Conservation (phyloP, 2,797 vertebrate species). For the Chelon labrosus region DNA sequence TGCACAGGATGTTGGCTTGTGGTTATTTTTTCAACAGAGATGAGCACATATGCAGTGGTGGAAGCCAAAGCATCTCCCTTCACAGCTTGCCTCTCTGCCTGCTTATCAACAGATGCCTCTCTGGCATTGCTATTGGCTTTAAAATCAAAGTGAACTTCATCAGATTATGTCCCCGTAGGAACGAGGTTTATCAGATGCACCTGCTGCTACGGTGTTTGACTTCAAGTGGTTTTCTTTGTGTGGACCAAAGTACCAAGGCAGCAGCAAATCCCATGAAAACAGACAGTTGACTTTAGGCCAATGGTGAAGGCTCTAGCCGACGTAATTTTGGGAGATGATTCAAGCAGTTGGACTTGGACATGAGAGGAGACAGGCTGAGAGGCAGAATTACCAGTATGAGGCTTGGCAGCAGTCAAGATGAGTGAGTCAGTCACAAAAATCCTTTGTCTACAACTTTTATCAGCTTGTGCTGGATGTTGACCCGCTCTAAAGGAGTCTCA, state of each 20-base stretch:
- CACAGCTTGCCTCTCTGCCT: slow-evolving; percentile 21
- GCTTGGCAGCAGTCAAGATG: slow-evolving; percentile 33
- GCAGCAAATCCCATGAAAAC: slow-evolving; percentile 59
- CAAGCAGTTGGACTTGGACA: slow-evolving; percentile 27
- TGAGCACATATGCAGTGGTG: slow-evolving; percentile 10
- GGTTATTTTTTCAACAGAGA: slow-evolving; percentile 12
- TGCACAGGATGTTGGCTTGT: not conserved
- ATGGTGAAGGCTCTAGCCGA: not conserved
- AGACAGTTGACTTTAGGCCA: slow-evolving; percentile 50
- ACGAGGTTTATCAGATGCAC: slow-evolving; percentile 20
- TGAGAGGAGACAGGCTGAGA: slow-evolving; percentile 21
- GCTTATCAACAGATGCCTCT: slow-evolving; percentile 34
- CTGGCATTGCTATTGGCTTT: slow-evolving; percentile 12
- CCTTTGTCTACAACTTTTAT: slow-evolving; percentile 61
- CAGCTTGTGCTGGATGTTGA: slow-evolving; percentile 43
- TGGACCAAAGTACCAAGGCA: slow-evolving; percentile 44
- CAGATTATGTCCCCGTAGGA: slow-evolving; percentile 6
- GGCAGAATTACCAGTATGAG: slow-evolving; percentile 15
- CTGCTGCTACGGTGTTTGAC: slow-evolving; percentile 19
- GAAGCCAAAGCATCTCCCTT: slow-evolving; percentile 28
- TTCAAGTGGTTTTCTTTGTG: slow-evolving; percentile 44
- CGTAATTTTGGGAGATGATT: slow-evolving; percentile 32
- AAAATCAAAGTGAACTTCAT: slow-evolving; percentile 26
- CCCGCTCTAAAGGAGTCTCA: not conserved
- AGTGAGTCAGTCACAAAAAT: slow-evolving; percentile 8